Evolutionary conservation across 1,140 invertebrate genomes (phyloP).

Genomic region (Brachionus koreanus): DNA sequence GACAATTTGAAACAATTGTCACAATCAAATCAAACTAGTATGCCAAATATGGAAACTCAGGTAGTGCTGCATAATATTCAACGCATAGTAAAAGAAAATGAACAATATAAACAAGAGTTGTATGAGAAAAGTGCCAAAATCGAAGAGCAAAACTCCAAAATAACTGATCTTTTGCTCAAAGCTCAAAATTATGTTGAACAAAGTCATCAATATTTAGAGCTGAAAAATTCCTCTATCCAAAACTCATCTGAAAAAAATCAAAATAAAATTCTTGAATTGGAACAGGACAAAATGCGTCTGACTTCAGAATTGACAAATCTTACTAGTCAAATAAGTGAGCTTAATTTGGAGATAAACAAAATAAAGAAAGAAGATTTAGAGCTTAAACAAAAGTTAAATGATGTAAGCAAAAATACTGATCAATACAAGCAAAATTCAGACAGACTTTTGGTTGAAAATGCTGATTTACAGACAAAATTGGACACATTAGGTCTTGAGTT

Average conservation of each 20-base stretch:
- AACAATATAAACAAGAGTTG: constrained; percentile 57
- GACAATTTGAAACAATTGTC: constrained; percentile 20
- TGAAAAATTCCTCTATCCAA: constrained; percentile 56
- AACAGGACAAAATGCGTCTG: constrained; percentile 58
- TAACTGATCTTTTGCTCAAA: constrained; percentile 57
- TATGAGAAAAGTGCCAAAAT: constrained; percentile 57
- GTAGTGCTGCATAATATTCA: constrained; percentile 56
- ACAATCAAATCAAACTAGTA: constrained; percentile 34
- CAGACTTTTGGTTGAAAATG: constrained; percentile 48
- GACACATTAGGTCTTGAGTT: constrained; percentile 50
- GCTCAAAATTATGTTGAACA: constrained; percentile 60
- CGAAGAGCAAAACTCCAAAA: constrained; percentile 58
- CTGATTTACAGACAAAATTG: constrained; percentile 50
- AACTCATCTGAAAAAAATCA: constrained; percentile 53
- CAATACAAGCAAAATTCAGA: constrained; percentile 49
- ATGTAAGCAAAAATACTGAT: constrained; percentile 46
- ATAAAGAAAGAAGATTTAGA: constrained; percentile 51
- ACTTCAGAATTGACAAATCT: constrained; percentile 50
- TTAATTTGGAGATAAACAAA: constrained; percentile 52
- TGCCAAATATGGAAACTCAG: constrained; percentile 56
- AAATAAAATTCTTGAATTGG: constrained; percentile 53
- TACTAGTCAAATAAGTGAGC: constrained; percentile 50
- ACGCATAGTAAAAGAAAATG: constrained; percentile 58
- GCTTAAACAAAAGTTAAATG: constrained; percentile 49
- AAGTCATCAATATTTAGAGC: constrained; percentile 57